Evolutionary conservation across 2,888 invertebrate genomes (phyloP).

Genomic region (Catonia carolina): DNA sequence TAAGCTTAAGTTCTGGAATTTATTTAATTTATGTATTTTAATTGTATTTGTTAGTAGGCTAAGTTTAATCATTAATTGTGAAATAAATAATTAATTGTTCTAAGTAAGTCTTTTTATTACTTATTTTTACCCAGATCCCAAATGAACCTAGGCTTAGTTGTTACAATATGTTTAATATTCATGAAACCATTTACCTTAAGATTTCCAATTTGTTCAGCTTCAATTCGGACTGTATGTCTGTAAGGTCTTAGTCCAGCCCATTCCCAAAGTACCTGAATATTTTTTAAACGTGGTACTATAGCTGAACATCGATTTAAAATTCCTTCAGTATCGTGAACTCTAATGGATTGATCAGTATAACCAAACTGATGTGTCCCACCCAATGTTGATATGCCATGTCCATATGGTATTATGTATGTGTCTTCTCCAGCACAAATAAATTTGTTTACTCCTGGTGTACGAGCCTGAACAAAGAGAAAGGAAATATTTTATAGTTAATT

Average conservation of each 20-base stretch:
- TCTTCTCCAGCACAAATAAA: constrained; percentile 40
- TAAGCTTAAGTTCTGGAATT: too few relatives aligned
- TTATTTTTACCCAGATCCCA: too few relatives aligned
- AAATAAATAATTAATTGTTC: too few relatives aligned
- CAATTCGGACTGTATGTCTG: constrained; percentile 56
- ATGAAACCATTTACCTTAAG: constrained; percentile 18
- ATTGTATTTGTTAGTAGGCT: too few relatives aligned
- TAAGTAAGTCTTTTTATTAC: too few relatives aligned
- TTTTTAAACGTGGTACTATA: constrained; percentile 56
- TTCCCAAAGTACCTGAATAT: constrained; percentile 49
- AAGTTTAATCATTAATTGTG: too few relatives aligned
- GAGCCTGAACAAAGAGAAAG: constrained; percentile 51
- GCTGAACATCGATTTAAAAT: constrained; percentile 57
- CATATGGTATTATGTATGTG: constrained; percentile 62
- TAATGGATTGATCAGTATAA: constrained; percentile 50
- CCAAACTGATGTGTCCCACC: constrained; percentile 70
- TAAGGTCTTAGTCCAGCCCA: constrained; percentile 72
- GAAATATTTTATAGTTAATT: too few relatives aligned
- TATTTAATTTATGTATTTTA: too few relatives aligned
- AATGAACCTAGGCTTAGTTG: too few relatives aligned
- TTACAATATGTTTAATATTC: too few relatives aligned
- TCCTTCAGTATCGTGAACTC: constrained; percentile 52
- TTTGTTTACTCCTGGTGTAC: constrained; percentile 56
- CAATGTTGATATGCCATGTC: constrained; percentile 39
- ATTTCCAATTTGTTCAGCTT: constrained; percentile 44